Percentiles rank a stretch among this genome's conserved stretches.
phyloP scores from a whole-genome alignment of 2,888 invertebrate species.

The Metalampra italica region DNA sequence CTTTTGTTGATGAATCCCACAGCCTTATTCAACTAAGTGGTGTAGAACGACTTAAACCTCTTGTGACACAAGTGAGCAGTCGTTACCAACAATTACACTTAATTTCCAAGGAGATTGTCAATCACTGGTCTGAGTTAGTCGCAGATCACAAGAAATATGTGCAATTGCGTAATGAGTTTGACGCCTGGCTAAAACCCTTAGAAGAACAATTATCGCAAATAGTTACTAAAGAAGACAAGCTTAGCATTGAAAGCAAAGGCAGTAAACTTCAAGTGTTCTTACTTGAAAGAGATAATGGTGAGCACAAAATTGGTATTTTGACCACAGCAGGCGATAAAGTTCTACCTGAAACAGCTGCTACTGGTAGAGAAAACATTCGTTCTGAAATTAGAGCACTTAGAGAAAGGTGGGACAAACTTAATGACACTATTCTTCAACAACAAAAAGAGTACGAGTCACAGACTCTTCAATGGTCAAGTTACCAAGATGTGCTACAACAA shows the following conservation, averaged over 20 bases:
- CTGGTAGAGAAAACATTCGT: slow-evolving; percentile 93
- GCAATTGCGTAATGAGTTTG: slow-evolving; percentile 85
- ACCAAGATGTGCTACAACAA: slow-evolving; percentile 91
- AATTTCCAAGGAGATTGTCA: slow-evolving; percentile 91
- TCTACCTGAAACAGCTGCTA: slow-evolving; percentile 94
- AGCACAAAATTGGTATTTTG: slow-evolving; percentile 85
- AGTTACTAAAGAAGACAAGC: slow-evolving; percentile 80
- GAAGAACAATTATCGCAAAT: slow-evolving; percentile 83
- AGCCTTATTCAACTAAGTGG: slow-evolving; percentile 89
- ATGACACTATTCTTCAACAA: slow-evolving; percentile 89
- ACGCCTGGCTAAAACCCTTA: slow-evolving; percentile 87
- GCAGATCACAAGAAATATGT: slow-evolving; percentile 90
- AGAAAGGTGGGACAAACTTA: slow-evolving; percentile 92
- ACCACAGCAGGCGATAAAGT: slow-evolving; percentile 91
- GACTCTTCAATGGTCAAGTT: slow-evolving; percentile 89
- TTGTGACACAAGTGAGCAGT: slow-evolving; percentile 93
- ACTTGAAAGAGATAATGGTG: slow-evolving; percentile 90
- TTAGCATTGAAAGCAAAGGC: slow-evolving; percentile 81
- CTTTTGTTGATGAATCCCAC: slow-evolving; percentile 94
- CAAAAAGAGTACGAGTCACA: slow-evolving; percentile 92
- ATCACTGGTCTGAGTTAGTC: slow-evolving; percentile 89
- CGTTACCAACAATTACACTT: slow-evolving; percentile 89
- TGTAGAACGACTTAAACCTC: slow-evolving; percentile 90
- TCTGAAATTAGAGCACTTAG: slow-evolving; percentile 88
- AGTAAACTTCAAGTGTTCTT: slow-evolving; percentile 85